These are phyloP conservation scores for Molorchus minor DNA, from an alignment of 2,888 invertebrate genomes.

Conservation along the genomic window DNA sequence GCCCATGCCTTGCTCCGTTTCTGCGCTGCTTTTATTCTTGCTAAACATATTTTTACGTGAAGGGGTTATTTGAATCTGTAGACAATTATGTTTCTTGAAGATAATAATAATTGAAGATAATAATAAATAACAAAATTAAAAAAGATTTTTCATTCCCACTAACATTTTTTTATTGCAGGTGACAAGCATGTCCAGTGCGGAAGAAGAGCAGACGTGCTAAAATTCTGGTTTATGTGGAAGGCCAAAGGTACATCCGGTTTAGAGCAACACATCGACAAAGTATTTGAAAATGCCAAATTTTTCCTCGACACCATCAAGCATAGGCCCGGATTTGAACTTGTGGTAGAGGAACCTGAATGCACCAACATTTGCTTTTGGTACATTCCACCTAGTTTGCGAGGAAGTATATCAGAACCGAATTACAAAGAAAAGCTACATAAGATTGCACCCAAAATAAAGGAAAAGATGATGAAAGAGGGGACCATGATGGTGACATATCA, in stretches of 20 bases:
- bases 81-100: no score
- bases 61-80: no score
- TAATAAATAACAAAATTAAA: no score
- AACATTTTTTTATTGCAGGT: slow-evolving; percentile 66
- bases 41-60: no score
- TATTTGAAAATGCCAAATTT: slow-evolving; percentile 79
- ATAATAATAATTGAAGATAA: no score
- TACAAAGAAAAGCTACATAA: slow-evolving; percentile 75
- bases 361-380: slow-evolving; percentile 98
- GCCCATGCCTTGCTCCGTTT: no score
- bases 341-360: slow-evolving; percentile 84
- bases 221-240: slow-evolving; percentile 99
- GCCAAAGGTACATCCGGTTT: slow-evolving; percentile 87
- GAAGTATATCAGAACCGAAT: slow-evolving; percentile 63
- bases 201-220: slow-evolving; percentile 92
- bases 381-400: slow-evolving; percentile 78
- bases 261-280: slow-evolving; percentile 78
- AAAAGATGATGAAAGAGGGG: slow-evolving; percentile 93
- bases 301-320: slow-evolving; percentile 74
- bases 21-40: no score
- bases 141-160: no score
- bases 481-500: slow-evolving; percentile 98
- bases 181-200: slow-evolving; percentile 97
- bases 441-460: slow-evolving; percentile 93
- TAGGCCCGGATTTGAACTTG: slow-evolving; percentile 77